These are phyloP conservation scores for Brenthis daphne DNA, from an alignment of 2,888 invertebrate species.

Conservation along the genomic window DNA sequence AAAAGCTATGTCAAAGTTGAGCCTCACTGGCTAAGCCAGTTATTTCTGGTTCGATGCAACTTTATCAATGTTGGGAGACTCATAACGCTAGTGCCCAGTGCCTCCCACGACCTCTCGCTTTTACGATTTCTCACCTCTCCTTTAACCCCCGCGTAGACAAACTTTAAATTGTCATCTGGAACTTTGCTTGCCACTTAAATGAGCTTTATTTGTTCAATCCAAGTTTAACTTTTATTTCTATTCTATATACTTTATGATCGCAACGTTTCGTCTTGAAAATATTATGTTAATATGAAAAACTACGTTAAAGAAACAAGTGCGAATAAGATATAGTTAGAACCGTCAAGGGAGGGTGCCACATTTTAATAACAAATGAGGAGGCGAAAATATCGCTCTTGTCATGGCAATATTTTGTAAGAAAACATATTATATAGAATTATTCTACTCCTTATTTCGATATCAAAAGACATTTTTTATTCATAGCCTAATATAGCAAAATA, in stretches of 20 bases:
- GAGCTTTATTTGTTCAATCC: conserved; percentile 69
- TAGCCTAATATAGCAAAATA: too few relatives aligned
- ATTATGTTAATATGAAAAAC: conserved; percentile 9
- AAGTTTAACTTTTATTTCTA: conserved; percentile 54
- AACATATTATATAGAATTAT: too few relatives aligned
- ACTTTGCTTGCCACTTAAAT: conserved; percentile 64
- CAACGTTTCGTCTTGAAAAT: neutral
- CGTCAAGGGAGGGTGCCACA: conserved; percentile 47
- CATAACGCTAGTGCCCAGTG: conserved; percentile 51
- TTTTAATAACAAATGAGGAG: conserved; percentile 57
- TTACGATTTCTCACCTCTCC: conserved; percentile 62
- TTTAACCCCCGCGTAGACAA: conserved; percentile 59
- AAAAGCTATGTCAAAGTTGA: conserved; percentile 50
- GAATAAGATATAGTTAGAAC: conserved; percentile 24
- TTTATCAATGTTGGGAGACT: conserved; percentile 59
- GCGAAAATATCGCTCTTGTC: conserved; percentile 42
- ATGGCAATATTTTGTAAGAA: conserved; percentile 8
- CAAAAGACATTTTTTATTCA: too few relatives aligned
- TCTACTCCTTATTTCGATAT: too few relatives aligned
- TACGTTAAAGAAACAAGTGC: conserved; percentile 12
- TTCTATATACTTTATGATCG: conserved; percentile 22
- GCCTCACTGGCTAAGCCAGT: conserved; percentile 53
- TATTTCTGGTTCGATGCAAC: conserved; percentile 54
- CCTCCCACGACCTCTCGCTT: conserved; percentile 41
- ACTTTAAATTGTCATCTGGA: conserved; percentile 76